phyloP scores from a whole-genome alignment of 2,113 vertebrate genomes.

The Litocranius walleri region DNA sequence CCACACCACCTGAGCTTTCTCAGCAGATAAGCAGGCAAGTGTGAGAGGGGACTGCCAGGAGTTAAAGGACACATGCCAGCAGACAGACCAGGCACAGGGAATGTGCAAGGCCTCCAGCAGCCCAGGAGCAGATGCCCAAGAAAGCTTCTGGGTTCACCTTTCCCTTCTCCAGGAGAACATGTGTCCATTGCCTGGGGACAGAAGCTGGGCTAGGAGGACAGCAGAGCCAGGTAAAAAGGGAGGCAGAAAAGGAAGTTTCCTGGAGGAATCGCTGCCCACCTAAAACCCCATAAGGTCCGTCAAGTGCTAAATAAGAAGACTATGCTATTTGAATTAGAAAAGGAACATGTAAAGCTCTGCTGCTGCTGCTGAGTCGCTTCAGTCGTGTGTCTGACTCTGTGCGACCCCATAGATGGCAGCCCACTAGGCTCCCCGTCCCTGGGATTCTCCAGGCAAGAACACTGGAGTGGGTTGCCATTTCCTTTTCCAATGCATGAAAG shows the following conservation, averaged over 20 bases:
- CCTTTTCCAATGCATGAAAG: too few relatives aligned
- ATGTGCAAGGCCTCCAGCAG: not conserved
- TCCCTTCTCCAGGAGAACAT: not conserved
- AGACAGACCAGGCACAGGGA: not conserved
- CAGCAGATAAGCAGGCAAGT: not conserved
- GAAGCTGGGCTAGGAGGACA: not conserved
- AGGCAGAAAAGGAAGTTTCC: not conserved
- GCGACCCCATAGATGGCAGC: too few relatives aligned
- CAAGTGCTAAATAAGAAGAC: not conserved
- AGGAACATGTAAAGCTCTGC: not conserved
- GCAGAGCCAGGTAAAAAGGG: not conserved
- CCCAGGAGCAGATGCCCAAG: not conserved
- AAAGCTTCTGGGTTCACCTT: not conserved
- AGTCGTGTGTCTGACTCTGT: too few relatives aligned
- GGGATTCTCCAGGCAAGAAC: too few relatives aligned
- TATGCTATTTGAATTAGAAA: not conserved
- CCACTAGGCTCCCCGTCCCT: too few relatives aligned
- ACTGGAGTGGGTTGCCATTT: too few relatives aligned
- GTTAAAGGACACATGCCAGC: not conserved
- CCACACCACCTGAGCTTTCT: not conserved
- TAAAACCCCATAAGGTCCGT: not conserved
- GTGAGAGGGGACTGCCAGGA: not conserved
- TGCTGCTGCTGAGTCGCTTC: not conserved
- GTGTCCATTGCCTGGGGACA: not conserved
- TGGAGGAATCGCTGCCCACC: not conserved